Conservation (phyloP, 2,797 vertebrate genomes). For the Graptemys geographica region DNA sequence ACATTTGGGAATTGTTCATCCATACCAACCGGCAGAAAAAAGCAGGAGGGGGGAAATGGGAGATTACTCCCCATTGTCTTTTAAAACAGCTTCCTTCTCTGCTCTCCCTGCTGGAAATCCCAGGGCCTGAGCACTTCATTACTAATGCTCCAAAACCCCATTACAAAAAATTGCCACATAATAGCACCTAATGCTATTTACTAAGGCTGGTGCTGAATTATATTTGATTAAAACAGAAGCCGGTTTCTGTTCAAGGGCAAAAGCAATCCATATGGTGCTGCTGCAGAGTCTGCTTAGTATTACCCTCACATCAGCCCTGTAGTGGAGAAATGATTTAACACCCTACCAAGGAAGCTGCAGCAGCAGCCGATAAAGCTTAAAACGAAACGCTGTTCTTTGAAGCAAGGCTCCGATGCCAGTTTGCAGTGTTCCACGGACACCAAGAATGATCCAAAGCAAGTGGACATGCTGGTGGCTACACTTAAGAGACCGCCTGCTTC, state of each 20-base stretch:
- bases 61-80: background rate
- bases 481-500: background rate
- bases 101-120: background rate
- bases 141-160: background rate
- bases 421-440: fast-evolving
- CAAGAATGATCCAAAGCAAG: background rate
- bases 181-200: conserved; percentile 43
- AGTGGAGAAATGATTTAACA: conserved; percentile 56
- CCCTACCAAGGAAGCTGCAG: conserved; percentile 39
- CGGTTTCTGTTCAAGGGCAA: conserved; percentile 56
- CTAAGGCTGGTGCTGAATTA: conserved; percentile 38
- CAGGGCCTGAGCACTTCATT: background rate
- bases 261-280: conserved; percentile 48
- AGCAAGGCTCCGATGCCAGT: background rate
- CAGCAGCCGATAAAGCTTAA: conserved; percentile 9
- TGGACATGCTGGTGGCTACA: fast-evolving
- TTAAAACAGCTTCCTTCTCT: background rate
- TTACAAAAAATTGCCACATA: background rate
- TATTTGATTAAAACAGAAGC: conserved; percentile 56
- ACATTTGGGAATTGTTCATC: background rate
- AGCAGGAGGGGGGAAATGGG: background rate
- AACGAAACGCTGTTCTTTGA: background rate
- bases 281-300: conserved; percentile 60
- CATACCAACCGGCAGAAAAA: background rate
- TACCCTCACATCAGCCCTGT: conserved; percentile 39